A percentile compares a stretch with the other conserved stretches of the same genome.
Evolutionary conservation across 2,888 invertebrate species (phyloP).

Genomic region (Electrophaes corylata): DNA sequence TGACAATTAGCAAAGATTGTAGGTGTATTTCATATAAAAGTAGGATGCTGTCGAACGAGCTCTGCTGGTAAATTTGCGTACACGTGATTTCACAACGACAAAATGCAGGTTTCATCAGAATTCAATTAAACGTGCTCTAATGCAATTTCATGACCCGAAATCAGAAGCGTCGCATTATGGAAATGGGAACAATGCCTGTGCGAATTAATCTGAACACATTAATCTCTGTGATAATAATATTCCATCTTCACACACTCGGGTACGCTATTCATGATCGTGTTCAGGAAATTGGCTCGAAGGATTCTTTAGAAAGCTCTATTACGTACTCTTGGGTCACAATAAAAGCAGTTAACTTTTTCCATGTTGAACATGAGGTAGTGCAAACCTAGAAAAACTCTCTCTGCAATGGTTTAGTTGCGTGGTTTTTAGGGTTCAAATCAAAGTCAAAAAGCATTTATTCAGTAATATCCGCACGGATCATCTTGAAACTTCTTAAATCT

Average conservation of each 20-base stretch:
- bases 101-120: slow-evolving; percentile 1
- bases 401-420: too few relatives aligned
- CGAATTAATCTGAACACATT: slow-evolving; percentile 27
- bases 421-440: too few relatives aligned
- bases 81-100: not conserved
- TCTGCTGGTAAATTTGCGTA: not conserved
- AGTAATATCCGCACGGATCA: too few relatives aligned
- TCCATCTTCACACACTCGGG: slow-evolving; percentile 9
- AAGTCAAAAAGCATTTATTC: too few relatives aligned
- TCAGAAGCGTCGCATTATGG: slow-evolving; percentile 25
- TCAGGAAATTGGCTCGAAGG: slow-evolving; percentile 12
- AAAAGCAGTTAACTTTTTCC: too few relatives aligned
- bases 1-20: not conserved
- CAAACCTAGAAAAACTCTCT: too few relatives aligned
- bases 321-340: not conserved
- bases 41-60: not conserved
- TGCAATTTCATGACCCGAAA: slow-evolving; percentile 17
- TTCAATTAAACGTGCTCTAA: slow-evolving; percentile 17
- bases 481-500: too few relatives aligned
- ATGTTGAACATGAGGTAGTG: too few relatives aligned
- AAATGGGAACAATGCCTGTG: slow-evolving; percentile 24
- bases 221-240: slow-evolving; percentile 16
- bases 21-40: not conserved
- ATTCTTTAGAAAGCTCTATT: slow-evolving; percentile 1
- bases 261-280: not conserved